Percentiles rank a stretch among this genome's conserved stretches.
phyloP scores from a whole-genome alignment of 1,140 invertebrate species.

The Radopholus similis region DNA sequence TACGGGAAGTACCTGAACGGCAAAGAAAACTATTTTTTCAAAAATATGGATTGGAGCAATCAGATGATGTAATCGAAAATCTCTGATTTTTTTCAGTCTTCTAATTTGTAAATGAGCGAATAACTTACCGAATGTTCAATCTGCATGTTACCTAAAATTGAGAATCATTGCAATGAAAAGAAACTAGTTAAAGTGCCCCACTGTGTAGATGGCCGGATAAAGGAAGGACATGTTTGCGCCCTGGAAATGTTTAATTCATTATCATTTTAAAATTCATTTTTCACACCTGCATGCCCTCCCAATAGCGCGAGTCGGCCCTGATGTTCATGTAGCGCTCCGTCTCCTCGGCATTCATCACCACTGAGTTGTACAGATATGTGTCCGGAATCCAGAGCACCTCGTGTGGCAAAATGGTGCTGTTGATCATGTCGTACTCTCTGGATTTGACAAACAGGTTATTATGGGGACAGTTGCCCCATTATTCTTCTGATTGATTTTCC shows the following conservation, averaged over 20 bases:
- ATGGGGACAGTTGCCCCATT: not conserved
- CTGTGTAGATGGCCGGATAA: conserved; percentile 49
- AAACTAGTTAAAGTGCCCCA: not conserved
- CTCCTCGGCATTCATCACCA: conserved; percentile 57
- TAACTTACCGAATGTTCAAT: conserved; percentile 48
- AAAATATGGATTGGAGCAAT: no score
- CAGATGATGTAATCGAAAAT: no score
- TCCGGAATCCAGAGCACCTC: conserved; percentile 54
- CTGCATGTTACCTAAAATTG: conserved; percentile 41
- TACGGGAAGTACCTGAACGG: conserved; percentile 51
- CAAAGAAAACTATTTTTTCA: not conserved
- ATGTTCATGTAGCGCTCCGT: conserved; percentile 60
- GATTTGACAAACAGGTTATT: conserved; percentile 5
- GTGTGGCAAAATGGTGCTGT: conserved; percentile 54
- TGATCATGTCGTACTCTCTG: conserved; percentile 48
- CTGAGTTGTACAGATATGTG: conserved; percentile 56
- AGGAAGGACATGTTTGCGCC: conserved; percentile 54
- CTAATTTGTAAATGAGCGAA: no score
- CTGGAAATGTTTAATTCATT: no score
- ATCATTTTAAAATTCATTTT: no score
- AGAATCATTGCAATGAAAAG: not conserved
- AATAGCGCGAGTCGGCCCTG: conserved; percentile 41
- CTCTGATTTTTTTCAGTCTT: conserved; percentile 19
- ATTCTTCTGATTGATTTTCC: not conserved
- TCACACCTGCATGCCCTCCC: no score